These are phyloP conservation scores for Diabrotica undecimpunctata DNA, from an alignment of 1,140 invertebrate species.

Conservation along the genomic window DNA sequence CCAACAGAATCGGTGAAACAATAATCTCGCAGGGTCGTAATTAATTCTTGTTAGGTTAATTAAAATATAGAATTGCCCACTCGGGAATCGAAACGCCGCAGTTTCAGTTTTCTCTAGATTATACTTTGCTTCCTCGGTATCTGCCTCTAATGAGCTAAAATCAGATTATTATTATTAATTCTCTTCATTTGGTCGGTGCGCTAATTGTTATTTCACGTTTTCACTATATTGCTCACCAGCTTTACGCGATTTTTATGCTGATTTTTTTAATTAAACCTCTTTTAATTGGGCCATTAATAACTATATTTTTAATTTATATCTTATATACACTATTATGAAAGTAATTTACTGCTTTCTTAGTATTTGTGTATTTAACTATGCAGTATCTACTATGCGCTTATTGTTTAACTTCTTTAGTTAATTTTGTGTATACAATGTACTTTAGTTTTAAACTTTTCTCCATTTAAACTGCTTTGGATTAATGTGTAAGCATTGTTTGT, in stretches of 20 bases:
- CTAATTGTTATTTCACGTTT: conserved; percentile 30
- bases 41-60: conserved; percentile 34
- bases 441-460: no score
- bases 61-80: conserved; percentile 34
- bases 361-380: no score
- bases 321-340: no score
- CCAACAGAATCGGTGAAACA: conserved; percentile 25
- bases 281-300: conserved; percentile 40
- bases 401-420: no score
- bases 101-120: conserved; percentile 33
- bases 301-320: background rate
- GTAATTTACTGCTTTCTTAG: background rate
- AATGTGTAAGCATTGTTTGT: no score
- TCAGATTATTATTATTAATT: conserved; percentile 37
- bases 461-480: no score
- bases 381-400: no score
- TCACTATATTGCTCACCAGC: conserved; percentile 20
- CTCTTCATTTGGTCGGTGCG: conserved; percentile 24
- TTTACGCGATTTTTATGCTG: conserved; percentile 21
- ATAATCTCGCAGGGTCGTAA: conserved; percentile 28
- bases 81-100: conserved; percentile 27
- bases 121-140: conserved; percentile 33
- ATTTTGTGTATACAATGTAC: no score
- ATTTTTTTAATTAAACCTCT: conserved; percentile 36
- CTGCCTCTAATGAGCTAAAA: conserved; percentile 33